Base-by-base conservation (phyloP, 2,797 vertebrate species). In the Acipenser ruthenus region DNA sequence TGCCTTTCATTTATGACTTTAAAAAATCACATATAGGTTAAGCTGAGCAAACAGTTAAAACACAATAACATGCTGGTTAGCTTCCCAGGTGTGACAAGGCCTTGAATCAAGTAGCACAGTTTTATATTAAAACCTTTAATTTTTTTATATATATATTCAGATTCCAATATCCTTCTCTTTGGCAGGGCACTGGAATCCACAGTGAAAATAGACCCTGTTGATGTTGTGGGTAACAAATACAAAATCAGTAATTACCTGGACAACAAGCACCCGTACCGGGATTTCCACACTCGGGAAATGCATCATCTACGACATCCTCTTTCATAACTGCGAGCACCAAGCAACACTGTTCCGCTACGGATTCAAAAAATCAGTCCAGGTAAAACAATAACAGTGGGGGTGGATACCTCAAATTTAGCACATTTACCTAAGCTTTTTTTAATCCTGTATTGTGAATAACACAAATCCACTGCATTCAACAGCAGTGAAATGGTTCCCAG, bases 291-390 rank as follows among this genome's bases (percentile, higher is more conserved):
- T 0, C 74, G 84, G 82, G 1, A 83, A 78, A 1, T 74, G 82
- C 51, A 70, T 88, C 66, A 91, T 88, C 2, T 91, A 87, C 7
- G 89, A 91, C 71, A 84, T 91, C 75, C 77, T 91, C 73, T 91
- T 90, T 60, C 87, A 90, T 69, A 91, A 91, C 87, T 89, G 87
- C 37, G 89, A 91, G 73, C 89, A 91, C 70, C 89, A 90, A 82
- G 89, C 88, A 1, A 90, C 85, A 0, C 76, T 85, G 13, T 73
- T 88, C 66, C 78, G 88, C 72, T 88, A 91, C 3, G 89, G 89
- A 15, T 66, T 90, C 6, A 91, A 91, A 79, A 88, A 82, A 59
- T 91, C 89, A 0, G 67, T 80, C 12, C 88, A 91, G 84, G 88
- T 88, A 49, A 67, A 66, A 49, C 11, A 9, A 18, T 12, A 62